Conservation (phyloP, 2,113 vertebrate species). For the Phoenicopterus ruber region DNA sequence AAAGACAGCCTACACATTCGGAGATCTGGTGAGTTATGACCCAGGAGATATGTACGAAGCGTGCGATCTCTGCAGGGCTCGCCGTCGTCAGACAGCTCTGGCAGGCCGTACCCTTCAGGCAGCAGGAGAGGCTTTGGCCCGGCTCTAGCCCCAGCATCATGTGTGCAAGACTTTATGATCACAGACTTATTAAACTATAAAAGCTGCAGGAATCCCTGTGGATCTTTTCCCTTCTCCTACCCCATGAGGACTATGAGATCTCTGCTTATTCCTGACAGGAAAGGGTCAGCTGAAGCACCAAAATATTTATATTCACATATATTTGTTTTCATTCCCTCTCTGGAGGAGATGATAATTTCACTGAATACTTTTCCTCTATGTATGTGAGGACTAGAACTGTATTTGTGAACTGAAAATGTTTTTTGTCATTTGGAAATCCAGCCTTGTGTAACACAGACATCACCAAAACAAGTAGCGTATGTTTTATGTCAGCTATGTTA, state of each 20-base stretch:
- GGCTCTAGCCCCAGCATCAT: neutral
- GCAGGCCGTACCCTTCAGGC: neutral
- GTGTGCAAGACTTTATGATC: neutral
- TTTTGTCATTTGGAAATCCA: neutral
- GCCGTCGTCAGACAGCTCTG: neutral
- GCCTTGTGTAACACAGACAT: neutral
- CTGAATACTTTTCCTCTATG: neutral
- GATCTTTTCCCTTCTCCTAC: neutral
- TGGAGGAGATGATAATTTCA: neutral
- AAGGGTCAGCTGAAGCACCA: neutral
- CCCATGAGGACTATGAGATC: neutral
- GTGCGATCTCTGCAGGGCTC: neutral
- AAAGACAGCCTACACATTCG: neutral
- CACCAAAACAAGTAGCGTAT: neutral
- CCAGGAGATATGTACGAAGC: too few relatives aligned
- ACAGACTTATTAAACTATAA: neutral
- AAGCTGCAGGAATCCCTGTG: neutral
- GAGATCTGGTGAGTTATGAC: neutral
- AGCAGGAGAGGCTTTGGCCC: neutral
- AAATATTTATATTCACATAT: neutral
- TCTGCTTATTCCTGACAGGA: neutral
- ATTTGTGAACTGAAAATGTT: neutral
- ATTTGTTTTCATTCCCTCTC: neutral
- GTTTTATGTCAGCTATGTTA: neutral
- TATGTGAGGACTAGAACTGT: neutral